Percentiles rank a stretch among this genome's conserved stretches.
These are phyloP conservation scores for Helicoverpa armigera DNA, from an alignment of 1,140 invertebrate species.

Conservation along the genomic window DNA sequence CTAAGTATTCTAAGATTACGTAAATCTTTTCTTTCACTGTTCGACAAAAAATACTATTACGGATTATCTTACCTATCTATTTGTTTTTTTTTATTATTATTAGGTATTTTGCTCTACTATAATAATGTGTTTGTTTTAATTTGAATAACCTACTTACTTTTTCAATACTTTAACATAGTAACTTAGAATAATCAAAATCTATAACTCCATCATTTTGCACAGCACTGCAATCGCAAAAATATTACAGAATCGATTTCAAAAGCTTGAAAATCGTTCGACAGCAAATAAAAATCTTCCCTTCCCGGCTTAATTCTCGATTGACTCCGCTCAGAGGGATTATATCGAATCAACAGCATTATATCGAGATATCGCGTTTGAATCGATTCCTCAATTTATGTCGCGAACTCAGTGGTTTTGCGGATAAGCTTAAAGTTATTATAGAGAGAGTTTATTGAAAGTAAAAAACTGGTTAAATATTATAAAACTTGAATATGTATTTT, in stretches of 20 bases:
- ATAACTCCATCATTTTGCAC: neutral
- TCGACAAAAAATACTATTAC: too few species aligned
- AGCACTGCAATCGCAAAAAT: neutral
- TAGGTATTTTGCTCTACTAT: too few species aligned
- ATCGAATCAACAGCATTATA: slow-evolving; percentile 20
- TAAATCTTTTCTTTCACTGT: too few species aligned
- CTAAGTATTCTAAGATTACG: too few species aligned
- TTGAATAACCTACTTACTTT: too few species aligned
- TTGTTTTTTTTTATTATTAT: too few species aligned
- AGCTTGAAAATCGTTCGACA: slow-evolving; percentile 3
- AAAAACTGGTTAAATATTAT: too few species aligned
- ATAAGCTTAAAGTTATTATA: slow-evolving; percentile 7
- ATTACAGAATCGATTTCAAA: neutral
- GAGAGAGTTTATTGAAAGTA: too few species aligned
- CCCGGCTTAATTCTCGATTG: slow-evolving; percentile 14
- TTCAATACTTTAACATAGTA: too few species aligned
- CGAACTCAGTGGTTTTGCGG: neutral
- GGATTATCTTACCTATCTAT: too few species aligned
- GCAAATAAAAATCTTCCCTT: neutral
- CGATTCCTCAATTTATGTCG: neutral
- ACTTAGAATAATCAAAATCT: neutral
- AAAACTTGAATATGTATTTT: too few species aligned
- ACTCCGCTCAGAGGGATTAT: slow-evolving; percentile 2
- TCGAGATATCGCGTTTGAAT: neutral
- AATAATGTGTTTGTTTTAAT: too few species aligned